Conservation (phyloP, 2,113 vertebrate genomes). For the Garra rufa region DNA sequence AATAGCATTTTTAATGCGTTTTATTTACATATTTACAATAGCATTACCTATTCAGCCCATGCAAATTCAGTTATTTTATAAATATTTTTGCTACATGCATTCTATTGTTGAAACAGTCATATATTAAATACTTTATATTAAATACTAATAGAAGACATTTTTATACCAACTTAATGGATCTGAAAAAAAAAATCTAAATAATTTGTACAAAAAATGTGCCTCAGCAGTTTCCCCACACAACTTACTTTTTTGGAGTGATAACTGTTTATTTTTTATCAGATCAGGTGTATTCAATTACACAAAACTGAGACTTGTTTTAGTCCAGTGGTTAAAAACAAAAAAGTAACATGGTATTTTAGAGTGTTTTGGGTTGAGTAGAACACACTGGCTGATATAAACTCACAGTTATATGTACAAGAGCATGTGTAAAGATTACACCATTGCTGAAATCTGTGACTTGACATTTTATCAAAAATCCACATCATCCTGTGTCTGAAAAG, state of each 20-base stretch:
- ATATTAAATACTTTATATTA: not conserved
- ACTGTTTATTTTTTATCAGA: conserved; percentile 54
- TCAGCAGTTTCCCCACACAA: not conserved
- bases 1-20: too few relatives aligned
- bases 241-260: conserved; percentile 49
- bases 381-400: conserved; percentile 45
- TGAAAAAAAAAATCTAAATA: not conserved
- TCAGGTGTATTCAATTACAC: conserved; percentile 54
- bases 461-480: conserved; percentile 46
- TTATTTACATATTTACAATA: not conserved
- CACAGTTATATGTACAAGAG: conserved; percentile 48
- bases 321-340: conserved; percentile 35
- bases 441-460: not conserved
- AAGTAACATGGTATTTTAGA: conserved; percentile 43
- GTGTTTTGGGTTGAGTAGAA: conserved; percentile 34
- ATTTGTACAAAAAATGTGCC: not conserved
- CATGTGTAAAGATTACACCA: conserved; percentile 21
- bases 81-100: not conserved
- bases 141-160: too few relatives aligned
- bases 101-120: not conserved
- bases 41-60: not conserved
- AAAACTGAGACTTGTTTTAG: conserved; percentile 37
- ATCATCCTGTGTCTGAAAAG: conserved; percentile 37
- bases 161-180: not conserved
- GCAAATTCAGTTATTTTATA: not conserved